phyloP scores from a whole-genome alignment of 2,888 invertebrate species.

The Leucophenga montana region DNA sequence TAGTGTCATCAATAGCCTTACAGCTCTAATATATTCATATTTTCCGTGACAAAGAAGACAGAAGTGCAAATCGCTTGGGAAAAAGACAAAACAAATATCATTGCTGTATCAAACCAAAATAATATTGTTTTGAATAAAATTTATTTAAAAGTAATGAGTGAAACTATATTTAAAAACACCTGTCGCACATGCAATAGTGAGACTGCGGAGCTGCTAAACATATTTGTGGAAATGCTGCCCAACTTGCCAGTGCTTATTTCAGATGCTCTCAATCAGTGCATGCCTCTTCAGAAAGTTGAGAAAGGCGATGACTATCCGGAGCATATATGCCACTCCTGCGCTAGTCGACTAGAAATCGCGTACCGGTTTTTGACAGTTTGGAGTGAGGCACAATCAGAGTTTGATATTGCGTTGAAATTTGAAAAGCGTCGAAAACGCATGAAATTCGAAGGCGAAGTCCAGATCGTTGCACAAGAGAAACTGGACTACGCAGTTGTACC shows the following conservation, averaged over 20 bases:
- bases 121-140: too few relatives aligned
- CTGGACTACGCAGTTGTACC: neutral
- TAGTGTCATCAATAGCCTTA: too few relatives aligned
- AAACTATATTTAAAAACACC: neutral
- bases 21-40: too few relatives aligned
- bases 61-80: too few relatives aligned
- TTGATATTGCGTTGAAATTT: neutral
- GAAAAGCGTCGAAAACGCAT: neutral
- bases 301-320: neutral
- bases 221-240: neutral
- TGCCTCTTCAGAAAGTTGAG: neutral
- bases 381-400: neutral
- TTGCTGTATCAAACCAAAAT: too few relatives aligned
- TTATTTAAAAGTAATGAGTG: neutral
- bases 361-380: neutral
- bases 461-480: neutral
- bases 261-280: neutral
- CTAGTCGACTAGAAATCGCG: neutral
- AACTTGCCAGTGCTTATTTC: neutral
- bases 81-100: too few relatives aligned
- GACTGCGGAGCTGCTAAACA: neutral
- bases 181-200: neutral
- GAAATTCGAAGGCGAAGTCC: neutral
- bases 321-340: neutral
- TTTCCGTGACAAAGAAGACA: too few relatives aligned